phyloP scores from a whole-genome alignment of 2,797 vertebrate genomes.

The Channa striata region DNA sequence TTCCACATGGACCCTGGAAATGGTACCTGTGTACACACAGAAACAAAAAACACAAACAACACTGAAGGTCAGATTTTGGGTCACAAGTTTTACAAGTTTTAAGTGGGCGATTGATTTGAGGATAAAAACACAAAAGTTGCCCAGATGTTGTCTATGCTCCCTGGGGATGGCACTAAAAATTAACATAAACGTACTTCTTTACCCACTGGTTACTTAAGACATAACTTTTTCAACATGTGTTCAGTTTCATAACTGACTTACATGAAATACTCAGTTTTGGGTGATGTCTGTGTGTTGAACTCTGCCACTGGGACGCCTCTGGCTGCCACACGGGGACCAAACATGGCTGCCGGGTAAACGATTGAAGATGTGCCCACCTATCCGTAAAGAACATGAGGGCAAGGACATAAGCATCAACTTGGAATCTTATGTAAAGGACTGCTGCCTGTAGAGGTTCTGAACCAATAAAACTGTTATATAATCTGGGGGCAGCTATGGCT shows the following conservation, averaged over 20 bases:
- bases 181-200: neutral
- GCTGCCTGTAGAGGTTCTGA: neutral
- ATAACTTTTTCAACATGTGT: neutral
- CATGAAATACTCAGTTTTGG: conserved; percentile 90
- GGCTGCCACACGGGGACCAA: conserved; percentile 92
- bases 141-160: neutral
- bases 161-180: conserved; percentile 28
- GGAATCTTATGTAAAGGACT: neutral
- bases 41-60: conserved; percentile 4
- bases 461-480: conserved; percentile 10
- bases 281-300: conserved; percentile 90
- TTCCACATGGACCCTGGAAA: conserved; percentile 93
- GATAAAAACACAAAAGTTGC: neutral
- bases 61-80: conserved; percentile 11
- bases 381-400: conserved; percentile 19
- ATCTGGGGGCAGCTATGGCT: neutral
- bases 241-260: conserved; percentile 67
- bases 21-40: conserved; percentile 87
- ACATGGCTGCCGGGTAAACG: conserved; percentile 96
- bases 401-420: conserved; percentile 15
- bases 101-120: neutral
- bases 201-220: neutral
- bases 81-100: no score
- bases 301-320: conserved; percentile 94
- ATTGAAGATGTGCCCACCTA: conserved; percentile 96